phyloP scores from a whole-genome alignment of 2,797 vertebrate genomes.

The Rousettus madagascariensis region DNA sequence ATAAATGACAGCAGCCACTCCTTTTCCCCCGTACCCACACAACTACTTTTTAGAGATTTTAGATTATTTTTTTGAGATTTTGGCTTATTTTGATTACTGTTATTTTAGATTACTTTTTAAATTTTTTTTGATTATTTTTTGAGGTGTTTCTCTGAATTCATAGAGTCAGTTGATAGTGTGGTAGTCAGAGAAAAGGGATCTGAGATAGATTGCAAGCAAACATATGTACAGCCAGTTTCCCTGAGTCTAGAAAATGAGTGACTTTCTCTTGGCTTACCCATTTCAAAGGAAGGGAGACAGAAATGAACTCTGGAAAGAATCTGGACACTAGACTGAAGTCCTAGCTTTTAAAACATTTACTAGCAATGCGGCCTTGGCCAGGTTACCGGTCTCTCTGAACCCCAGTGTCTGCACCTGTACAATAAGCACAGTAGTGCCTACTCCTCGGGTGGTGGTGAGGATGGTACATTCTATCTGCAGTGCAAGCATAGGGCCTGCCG shows the following conservation, averaged over 20 bases:
- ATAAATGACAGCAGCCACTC: background rate
- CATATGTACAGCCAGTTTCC: background rate
- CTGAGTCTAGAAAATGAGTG: background rate
- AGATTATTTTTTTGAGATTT: background rate
- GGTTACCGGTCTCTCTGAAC: background rate
- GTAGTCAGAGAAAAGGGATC: background rate
- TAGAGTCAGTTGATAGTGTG: background rate
- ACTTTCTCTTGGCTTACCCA: background rate
- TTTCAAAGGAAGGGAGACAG: background rate
- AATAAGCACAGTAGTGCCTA: background rate
- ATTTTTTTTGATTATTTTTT: background rate
- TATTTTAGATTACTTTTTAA: background rate
- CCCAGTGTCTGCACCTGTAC: background rate
- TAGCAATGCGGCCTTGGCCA: background rate
- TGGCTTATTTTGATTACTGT: background rate
- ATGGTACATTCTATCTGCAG: background rate
- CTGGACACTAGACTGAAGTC: background rate
- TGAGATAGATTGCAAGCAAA: background rate
- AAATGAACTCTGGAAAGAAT: background rate
- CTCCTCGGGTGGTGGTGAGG: background rate
- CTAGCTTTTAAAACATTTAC: background rate
- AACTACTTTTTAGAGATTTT: background rate
- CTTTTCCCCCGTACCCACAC: background rate
- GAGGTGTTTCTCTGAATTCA: background rate
- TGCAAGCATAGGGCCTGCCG: background rate